phyloP scores from a whole-genome alignment of 1,140 invertebrate species.

The Aphelenchoides fujianensis region DNA sequence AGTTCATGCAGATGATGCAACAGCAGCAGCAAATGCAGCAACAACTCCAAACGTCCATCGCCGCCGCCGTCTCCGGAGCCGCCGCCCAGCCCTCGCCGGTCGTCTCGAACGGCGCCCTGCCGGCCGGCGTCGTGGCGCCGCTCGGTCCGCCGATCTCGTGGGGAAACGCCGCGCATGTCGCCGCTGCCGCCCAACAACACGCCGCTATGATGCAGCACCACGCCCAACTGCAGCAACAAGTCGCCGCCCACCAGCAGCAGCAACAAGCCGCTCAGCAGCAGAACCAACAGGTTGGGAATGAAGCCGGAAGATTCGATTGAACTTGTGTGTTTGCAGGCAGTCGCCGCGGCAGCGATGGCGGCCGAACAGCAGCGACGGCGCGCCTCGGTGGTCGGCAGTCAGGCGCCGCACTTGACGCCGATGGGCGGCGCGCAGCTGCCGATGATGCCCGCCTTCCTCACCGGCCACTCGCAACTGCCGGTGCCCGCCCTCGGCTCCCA shows the following conservation, averaged over 20 bases:
- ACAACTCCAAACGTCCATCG: too few species aligned
- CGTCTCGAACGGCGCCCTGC: too few species aligned
- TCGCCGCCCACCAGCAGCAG: too few species aligned
- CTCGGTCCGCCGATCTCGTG: too few species aligned
- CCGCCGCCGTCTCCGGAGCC: too few species aligned
- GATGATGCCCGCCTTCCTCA: background rate
- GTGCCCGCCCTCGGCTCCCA: background rate
- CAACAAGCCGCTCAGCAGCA: background rate
- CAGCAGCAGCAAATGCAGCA: slow-evolving; percentile 12
- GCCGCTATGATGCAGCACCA: too few species aligned
- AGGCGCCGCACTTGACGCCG: background rate
- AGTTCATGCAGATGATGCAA: slow-evolving; percentile 4
- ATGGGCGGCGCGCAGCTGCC: background rate
- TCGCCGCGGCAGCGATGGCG: background rate
- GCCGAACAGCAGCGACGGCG: background rate
- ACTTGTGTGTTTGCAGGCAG: background rate
- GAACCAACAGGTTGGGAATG: slow-evolving; percentile 1
- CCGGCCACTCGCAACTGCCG: background rate
- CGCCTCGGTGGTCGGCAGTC: background rate
- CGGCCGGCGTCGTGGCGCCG: too few species aligned
- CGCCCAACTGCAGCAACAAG: slow-evolving; percentile 7
- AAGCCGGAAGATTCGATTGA: background rate
- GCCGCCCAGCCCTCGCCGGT: too few species aligned
- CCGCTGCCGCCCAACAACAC: too few species aligned
- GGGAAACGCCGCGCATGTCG: too few species aligned